These are phyloP conservation scores for Brachylomia viminalis DNA, from an alignment of 2,888 invertebrate species.

Conservation along the genomic window DNA sequence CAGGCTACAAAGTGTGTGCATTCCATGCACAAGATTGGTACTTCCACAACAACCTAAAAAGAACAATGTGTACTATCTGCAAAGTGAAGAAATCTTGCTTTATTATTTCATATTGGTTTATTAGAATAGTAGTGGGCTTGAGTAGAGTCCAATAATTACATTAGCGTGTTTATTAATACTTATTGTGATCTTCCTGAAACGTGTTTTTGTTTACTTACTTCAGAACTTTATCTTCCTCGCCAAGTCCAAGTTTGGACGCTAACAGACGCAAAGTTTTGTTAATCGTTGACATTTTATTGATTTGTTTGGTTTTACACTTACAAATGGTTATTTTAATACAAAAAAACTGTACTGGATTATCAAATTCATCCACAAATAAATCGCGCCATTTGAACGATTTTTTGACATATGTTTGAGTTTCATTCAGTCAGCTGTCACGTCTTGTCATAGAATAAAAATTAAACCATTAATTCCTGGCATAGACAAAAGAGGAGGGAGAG, in stretches of 20 bases:
- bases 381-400: slow-evolving; percentile 61
- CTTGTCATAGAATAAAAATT: slow-evolving; percentile 3
- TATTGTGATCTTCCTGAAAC: not conserved
- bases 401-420: slow-evolving; percentile 40
- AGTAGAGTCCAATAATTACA: not conserved
- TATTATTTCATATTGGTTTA: not conserved
- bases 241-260: slow-evolving; percentile 83
- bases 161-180: not conserved
- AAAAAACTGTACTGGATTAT: not conserved
- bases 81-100: not conserved
- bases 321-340: not conserved
- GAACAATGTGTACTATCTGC: not conserved
- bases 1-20: not conserved
- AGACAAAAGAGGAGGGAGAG: slow-evolving; percentile 44
- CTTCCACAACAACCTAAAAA: slow-evolving; percentile 24
- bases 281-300: slow-evolving; percentile 74
- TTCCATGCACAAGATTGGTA: not conserved
- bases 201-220: slow-evolving; percentile 73
- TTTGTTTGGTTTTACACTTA: not conserved
- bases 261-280: slow-evolving; percentile 81
- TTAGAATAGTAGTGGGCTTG: not conserved
- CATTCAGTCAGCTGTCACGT: slow-evolving; percentile 50
- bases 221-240: slow-evolving; percentile 83
- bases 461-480: slow-evolving; percentile 24
- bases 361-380: slow-evolving; percentile 18